A percentile compares a stretch with the other conserved stretches of the same genome.
Evolutionary conservation across 37 sponge, comb jelly and placozoan genomes (phyloP).

Genomic region (Eunapius fragilis): DNA sequence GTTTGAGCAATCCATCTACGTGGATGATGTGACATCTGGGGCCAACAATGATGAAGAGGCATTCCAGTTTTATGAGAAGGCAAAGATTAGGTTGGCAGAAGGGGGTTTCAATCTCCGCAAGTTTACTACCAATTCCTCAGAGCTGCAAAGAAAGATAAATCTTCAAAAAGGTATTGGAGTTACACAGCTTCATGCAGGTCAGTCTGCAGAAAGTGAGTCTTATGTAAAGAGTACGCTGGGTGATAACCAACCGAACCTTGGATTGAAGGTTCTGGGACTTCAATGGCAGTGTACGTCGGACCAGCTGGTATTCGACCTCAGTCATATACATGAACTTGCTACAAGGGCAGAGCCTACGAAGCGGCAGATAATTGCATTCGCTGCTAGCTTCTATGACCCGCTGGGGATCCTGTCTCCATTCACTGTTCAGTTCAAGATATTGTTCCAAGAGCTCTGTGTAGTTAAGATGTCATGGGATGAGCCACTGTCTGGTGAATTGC

Average conservation of each 20-base stretch:
- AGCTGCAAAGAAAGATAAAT: too few species aligned
- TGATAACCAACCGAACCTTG: too few species aligned
- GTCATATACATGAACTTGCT: neutral
- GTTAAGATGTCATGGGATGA: constrained; percentile 8
- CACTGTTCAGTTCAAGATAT: constrained; percentile 33
- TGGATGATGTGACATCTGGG: constrained; percentile 45
- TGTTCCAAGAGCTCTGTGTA: constrained; percentile 19
- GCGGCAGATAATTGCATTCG: constrained; percentile 7
- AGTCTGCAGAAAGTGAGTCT: too few species aligned
- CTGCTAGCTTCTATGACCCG: constrained; percentile 33
- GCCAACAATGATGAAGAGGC: constrained; percentile 31
- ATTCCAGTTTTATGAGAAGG: constrained; percentile 6
- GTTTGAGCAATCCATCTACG: constrained; percentile 36
- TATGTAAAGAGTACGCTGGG: too few species aligned
- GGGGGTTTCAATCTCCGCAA: too few species aligned
- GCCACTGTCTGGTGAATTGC: constrained; percentile 9
- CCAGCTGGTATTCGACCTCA: too few species aligned
- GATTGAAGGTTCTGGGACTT: too few species aligned
- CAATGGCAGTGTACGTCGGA: too few species aligned
- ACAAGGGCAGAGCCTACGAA: constrained; percentile 6
- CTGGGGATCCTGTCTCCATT: constrained; percentile 40
- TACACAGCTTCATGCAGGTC: too few species aligned
- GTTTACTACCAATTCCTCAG: too few species aligned
- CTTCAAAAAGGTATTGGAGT: too few species aligned
- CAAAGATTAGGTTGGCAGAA: too few species aligned